A percentile compares a stretch with the other conserved stretches of the same genome.
Evolutionary conservation across 2,888 invertebrate genomes (phyloP).

Genomic region (Nephrotoma flavescens): DNA sequence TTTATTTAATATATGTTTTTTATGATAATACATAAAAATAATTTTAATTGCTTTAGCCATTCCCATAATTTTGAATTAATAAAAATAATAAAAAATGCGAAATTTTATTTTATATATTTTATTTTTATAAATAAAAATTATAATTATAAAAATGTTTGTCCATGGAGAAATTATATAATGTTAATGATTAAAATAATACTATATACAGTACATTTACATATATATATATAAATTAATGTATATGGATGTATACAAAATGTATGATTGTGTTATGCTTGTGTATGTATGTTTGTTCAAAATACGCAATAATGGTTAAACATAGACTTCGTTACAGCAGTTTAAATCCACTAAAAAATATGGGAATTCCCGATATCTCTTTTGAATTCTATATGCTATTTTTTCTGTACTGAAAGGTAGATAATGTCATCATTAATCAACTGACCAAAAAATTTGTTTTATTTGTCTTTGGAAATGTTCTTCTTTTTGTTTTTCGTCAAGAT

Average conservation of each 20-base stretch:
- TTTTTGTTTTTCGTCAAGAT: too few species aligned
- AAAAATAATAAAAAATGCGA: background rate
- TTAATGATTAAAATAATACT: background rate
- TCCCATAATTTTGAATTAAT: background rate
- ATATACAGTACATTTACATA: background rate
- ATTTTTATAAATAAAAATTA: background rate
- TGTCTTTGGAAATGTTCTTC: too few species aligned
- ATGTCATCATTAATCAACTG: too few species aligned
- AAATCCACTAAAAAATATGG: too few species aligned
- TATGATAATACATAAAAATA: background rate
- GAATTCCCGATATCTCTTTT: too few species aligned
- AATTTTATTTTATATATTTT: background rate
- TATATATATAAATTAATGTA: background rate
- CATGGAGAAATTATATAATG: background rate
- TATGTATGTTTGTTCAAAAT: too few species aligned
- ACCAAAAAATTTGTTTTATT: too few species aligned
- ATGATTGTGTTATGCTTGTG: background rate
- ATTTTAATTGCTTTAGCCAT: background rate
- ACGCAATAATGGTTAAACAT: too few species aligned
- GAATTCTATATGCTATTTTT: too few species aligned
- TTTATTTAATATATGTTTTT: background rate
- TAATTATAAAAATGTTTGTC: background rate
- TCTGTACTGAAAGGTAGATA: too few species aligned
- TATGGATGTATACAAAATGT: background rate
- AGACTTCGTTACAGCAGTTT: too few species aligned